Conservation (phyloP, 2,888 invertebrate species). For the Lapara coniferarum region DNA sequence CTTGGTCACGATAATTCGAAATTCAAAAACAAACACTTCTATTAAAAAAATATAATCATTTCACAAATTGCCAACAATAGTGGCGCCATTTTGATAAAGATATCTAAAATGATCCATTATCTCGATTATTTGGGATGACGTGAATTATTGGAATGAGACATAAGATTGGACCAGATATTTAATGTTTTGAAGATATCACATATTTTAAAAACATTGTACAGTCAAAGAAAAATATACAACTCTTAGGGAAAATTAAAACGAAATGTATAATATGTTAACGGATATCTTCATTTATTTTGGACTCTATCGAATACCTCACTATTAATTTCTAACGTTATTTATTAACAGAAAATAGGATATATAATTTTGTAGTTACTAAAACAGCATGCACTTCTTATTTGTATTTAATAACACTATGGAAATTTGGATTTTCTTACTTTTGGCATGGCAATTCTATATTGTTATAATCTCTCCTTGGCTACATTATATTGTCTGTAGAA, state of each 20-base stretch:
- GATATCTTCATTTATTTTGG: too few relatives aligned
- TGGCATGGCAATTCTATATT: too few relatives aligned
- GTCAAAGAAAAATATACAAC: neutral
- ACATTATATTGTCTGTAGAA: too few relatives aligned
- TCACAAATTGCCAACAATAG: neutral
- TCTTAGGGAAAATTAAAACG: too few relatives aligned
- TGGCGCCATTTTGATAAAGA: slow-evolving; percentile 2
- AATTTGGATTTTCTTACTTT: too few relatives aligned
- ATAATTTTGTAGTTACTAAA: neutral
- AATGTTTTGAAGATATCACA: neutral
- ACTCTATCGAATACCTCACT: too few relatives aligned
- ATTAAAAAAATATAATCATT: neutral
- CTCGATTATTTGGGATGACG: slow-evolving; percentile 2
- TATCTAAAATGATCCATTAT: slow-evolving; percentile 5
- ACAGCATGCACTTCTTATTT: neutral
- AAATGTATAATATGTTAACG: too few relatives aligned
- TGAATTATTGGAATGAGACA: neutral
- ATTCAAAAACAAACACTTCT: too few relatives aligned
- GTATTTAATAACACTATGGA: too few relatives aligned
- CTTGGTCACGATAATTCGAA: too few relatives aligned
- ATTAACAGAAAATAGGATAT: neutral
- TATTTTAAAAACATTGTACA: neutral
- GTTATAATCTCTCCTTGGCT: too few relatives aligned
- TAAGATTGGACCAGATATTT: neutral
- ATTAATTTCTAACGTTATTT: too few relatives aligned